Evolutionary conservation across 2,113 vertebrate genomes (phyloP).

Genomic region (Anoplopoma fimbria): DNA sequence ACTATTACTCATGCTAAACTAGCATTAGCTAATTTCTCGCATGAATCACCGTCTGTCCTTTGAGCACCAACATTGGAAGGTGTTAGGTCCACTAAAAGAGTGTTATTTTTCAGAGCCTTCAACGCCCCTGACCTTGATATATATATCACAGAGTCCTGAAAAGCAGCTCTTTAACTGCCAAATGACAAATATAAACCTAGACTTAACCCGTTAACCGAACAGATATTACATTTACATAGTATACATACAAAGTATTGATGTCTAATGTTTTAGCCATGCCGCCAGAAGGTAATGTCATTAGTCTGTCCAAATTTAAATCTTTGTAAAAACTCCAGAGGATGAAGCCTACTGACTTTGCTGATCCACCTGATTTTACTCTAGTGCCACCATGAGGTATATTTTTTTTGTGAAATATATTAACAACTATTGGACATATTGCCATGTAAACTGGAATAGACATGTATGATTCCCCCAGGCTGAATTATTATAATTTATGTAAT

Average conservation of each 20-base stretch:
- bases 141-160: not conserved
- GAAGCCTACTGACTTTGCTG: too few relatives aligned
- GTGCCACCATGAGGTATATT: too few relatives aligned
- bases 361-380: too few relatives aligned
- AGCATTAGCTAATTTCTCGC: not conserved
- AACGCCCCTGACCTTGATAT: not conserved
- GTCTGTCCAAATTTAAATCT: too few relatives aligned
- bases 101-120: not conserved
- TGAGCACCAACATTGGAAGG: not conserved
- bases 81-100: not conserved
- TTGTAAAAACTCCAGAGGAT: too few relatives aligned
- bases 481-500: too few relatives aligned
- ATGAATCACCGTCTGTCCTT: not conserved
- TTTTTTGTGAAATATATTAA: too few relatives aligned
- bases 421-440: too few relatives aligned
- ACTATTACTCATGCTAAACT: not conserved
- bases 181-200: not conserved
- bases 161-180: not conserved
- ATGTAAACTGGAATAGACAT: too few relatives aligned
- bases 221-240: not conserved
- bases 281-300: not conserved
- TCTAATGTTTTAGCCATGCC: not conserved
- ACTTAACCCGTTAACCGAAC: not conserved
- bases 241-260: not conserved
- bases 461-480: too few relatives aligned